phyloP scores from a whole-genome alignment of 2,797 vertebrate species.

The Neostethus bicornis region DNA sequence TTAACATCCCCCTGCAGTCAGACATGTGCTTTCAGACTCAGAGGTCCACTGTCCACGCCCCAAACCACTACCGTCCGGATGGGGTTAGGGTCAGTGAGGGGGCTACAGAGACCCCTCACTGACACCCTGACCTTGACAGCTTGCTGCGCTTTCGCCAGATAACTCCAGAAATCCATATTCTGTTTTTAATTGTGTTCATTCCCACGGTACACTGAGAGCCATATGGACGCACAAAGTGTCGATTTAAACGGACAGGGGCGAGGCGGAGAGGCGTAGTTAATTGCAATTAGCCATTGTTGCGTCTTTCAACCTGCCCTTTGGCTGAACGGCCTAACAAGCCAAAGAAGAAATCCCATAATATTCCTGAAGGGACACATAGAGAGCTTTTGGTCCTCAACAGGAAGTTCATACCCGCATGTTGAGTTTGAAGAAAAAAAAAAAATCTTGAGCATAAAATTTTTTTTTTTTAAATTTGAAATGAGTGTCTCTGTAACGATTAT shows the following conservation, averaged over 20 bases:
- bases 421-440: neutral
- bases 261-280: slow-evolving; percentile 79
- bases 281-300: slow-evolving; percentile 84
- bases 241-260: slow-evolving; percentile 78
- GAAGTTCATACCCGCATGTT: slow-evolving; percentile 23
- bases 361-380: slow-evolving; percentile 37
- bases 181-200: slow-evolving; percentile 82
- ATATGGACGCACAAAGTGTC: slow-evolving; percentile 81
- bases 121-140: slow-evolving; percentile 83
- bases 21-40: neutral
- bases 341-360: slow-evolving; percentile 52
- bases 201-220: slow-evolving; percentile 79
- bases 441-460: no score
- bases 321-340: slow-evolving; percentile 64
- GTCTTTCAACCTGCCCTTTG: slow-evolving; percentile 75
- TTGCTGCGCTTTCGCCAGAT: slow-evolving; percentile 70
- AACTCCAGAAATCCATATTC: slow-evolving; percentile 81
- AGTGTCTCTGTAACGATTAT: no score
- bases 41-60: slow-evolving; percentile 9
- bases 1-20: neutral
- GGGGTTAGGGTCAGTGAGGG: slow-evolving; percentile 9
- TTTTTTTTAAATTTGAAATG: no score
- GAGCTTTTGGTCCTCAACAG: slow-evolving; percentile 7
- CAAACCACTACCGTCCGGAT: slow-evolving; percentile 28
- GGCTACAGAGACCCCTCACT: slow-evolving; percentile 43